Base-by-base conservation (phyloP, 1,140 invertebrate species). In the Schlechtendalia chinensis region DNA sequence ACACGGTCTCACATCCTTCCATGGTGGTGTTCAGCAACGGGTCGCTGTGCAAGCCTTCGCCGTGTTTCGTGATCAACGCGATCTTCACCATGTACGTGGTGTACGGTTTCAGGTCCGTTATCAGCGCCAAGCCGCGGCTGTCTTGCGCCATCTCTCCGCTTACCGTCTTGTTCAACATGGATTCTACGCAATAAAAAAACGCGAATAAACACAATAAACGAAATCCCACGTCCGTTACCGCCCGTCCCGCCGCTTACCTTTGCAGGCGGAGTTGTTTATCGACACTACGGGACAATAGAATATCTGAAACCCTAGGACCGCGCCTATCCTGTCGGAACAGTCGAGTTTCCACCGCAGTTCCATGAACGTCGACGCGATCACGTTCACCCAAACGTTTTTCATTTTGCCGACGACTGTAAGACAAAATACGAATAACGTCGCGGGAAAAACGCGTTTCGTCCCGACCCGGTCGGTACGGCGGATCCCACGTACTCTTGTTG, bases 71-170 rank as follows among this genome's bases (percentile, higher is more conserved):
- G 75, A 91, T 88, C 71, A 94, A 90, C 17, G 91, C 86, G 29
- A 96, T 89, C 6, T 88, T 88, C 11, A 96, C 86, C 84, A 88
- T 90, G 84, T 96, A 96, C 1, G 91, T 90, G 10, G 91, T 93
- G 84, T 91, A 95, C 6, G 94, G 93, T 80, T 89, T 88, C 50
- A 96, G 85, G 50, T 86, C 85, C 2, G 83, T 82, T 0, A 88
- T 84, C 17, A 84, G 83, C 10, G 67, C 45, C 11, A 50, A 29
- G 5, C 85, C 87, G 63, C 85, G 84, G 3, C 61, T 79, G 2
- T 67, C 63, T 63, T 81, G 79, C 22, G 32, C 56, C 75, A 85
- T 84, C 77, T 85, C 85, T 80, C 65, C 53, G 22, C 63, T 29
- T 27, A 63, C 59, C 1, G 72, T 58, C 59, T 58, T 65, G 12